Conservation (phyloP, 2,113 vertebrate genomes). For the Otus sunia region DNA sequence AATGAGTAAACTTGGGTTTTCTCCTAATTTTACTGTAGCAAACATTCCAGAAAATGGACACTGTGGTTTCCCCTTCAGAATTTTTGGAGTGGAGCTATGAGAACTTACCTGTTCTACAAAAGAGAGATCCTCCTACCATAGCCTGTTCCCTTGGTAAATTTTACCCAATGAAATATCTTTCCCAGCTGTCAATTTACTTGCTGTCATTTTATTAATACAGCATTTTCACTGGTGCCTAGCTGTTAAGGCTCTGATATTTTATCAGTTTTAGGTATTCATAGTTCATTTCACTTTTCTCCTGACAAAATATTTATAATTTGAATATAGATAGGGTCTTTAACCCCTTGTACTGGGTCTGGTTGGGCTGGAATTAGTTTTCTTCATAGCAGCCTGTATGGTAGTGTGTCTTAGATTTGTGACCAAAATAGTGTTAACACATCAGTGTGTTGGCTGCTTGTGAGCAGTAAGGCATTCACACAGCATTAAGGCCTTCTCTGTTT, state of each 20-base stretch:
- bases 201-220: background rate
- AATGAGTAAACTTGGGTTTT: background rate
- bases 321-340: background rate
- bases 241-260: background rate
- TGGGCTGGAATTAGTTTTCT: background rate
- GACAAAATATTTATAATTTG: background rate
- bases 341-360: background rate
- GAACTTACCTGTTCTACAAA: background rate
- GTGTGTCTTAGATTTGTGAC: background rate
- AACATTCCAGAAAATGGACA: background rate
- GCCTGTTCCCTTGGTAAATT: background rate
- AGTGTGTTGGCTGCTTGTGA: background rate
- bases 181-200: background rate
- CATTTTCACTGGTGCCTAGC: background rate
- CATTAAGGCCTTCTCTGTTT: background rate
- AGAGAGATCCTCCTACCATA: background rate
- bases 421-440: background rate
- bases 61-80: background rate
- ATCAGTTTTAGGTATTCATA: background rate
- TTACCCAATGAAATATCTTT: background rate
- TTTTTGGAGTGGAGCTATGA: background rate
- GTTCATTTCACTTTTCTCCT: background rate
- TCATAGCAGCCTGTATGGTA: background rate
- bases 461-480: background rate
- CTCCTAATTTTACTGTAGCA: background rate